Evolutionary conservation across 2,797 vertebrate species (phyloP), one percentile per base, ranked within the genome.

Genomic region (Bovichtus diacanthus): DNA sequence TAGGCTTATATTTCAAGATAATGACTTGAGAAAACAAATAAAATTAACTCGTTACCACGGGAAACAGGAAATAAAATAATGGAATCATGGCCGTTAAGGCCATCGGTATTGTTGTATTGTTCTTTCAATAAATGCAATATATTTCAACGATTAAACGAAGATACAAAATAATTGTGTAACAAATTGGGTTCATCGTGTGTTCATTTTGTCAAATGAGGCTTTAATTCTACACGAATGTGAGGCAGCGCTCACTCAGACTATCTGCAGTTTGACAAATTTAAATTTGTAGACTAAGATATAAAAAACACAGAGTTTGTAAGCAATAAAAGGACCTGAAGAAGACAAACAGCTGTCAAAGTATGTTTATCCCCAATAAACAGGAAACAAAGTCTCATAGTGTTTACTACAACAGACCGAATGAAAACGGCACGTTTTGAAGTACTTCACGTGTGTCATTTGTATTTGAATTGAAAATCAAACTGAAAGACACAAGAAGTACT

Each of bases 101-200:
- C n/a, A n/a, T n/a, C n/a, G n/a, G n/a, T n/a, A n/a, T n/a, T n/a
- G n/a, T n/a, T n/a, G 9, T 2, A 12, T 21, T 5, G 27, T 50
- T 58, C 34, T 13, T 46, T 31, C 18, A 1, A 67, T 38, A 53
- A 38, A 46, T 10, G 2, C 41, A 12, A 39, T 29, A 21, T 36
- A 46, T 41, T 50, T 65, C 31, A 5, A 64, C 25, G 11, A 53
- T 51, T 36, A 73, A 68, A n/a, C n/a, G n/a, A n/a, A n/a, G n/a
- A n/a, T n/a, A n/a, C n/a, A n/a, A n/a, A n/a, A n/a, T n/a, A n/a
- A n/a, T n/a, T n/a, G n/a, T n/a, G n/a, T n/a, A n/a, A n/a, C n/a
- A n/a, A n/a, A n/a, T n/a, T n/a, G 9, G 31, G 34, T 39, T 47
- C 18, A 56, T 1, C 55, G 10, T 27, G 18, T 43, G n/a, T 21